These are phyloP conservation scores for Limnephilus lunatus DNA, from an alignment of 2,888 invertebrate genomes.

Conservation along the genomic window DNA sequence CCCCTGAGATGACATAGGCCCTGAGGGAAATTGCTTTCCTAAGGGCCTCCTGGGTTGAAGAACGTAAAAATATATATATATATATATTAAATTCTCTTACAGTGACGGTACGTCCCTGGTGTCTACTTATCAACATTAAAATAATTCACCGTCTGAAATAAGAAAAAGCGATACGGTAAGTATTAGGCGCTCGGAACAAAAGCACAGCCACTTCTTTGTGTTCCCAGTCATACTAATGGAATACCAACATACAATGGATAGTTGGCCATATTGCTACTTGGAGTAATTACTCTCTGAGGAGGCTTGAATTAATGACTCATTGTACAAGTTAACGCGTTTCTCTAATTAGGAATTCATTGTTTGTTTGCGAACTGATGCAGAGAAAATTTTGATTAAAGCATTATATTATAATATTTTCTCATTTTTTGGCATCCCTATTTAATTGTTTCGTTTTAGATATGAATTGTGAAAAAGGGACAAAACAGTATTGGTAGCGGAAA, in stretches of 20 bases:
- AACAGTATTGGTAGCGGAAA: no score
- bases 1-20: no score
- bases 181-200: neutral
- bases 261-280: neutral
- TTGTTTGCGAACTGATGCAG: neutral
- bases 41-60: no score
- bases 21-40: no score
- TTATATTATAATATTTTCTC: neutral
- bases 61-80: no score
- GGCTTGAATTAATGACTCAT: neutral
- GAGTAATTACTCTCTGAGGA: neutral
- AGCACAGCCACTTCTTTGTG: neutral
- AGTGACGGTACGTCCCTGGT: neutral
- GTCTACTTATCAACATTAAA: neutral
- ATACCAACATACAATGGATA: neutral
- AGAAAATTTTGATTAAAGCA: neutral
- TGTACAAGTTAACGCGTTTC: neutral
- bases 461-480: no score
- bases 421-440: no score
- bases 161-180: neutral
- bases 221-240: neutral
- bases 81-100: no score
- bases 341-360: neutral
- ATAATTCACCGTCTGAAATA: neutral
- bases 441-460: no score